A percentile compares a stretch with the other conserved stretches of the same genome.
These are phyloP conservation scores for Philereme transversata DNA, from an alignment of 2,888 invertebrate genomes.

Conservation along the genomic window DNA sequence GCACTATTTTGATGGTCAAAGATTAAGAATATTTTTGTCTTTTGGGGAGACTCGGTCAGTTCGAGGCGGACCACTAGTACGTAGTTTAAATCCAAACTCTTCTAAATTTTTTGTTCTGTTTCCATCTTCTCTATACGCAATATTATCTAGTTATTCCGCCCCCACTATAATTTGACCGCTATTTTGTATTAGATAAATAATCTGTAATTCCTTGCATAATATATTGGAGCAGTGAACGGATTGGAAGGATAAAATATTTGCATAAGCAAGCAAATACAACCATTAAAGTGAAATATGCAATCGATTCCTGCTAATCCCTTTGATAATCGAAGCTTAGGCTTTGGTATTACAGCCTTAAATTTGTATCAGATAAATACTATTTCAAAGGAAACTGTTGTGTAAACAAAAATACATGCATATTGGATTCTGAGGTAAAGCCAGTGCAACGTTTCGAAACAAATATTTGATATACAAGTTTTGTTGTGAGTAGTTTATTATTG, in stretches of 20 bases:
- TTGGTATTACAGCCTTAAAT: not conserved
- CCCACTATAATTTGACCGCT: not conserved
- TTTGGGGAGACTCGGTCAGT: too few relatives aligned
- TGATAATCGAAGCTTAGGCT: not conserved
- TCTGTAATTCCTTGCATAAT: not conserved
- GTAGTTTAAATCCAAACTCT: too few relatives aligned
- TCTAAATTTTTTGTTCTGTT: too few relatives aligned
- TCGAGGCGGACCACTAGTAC: too few relatives aligned
- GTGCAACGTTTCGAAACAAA: not conserved
- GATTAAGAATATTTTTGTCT: too few relatives aligned
- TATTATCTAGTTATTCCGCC: too few relatives aligned
- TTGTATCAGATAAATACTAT: not conserved
- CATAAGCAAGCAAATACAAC: not conserved
- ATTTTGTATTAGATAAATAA: not conserved
- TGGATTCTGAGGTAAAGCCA: not conserved
- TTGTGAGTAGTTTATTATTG: constrained; percentile 3
- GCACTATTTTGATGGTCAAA: too few relatives aligned
- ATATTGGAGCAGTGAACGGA: not conserved
- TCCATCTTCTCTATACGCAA: too few relatives aligned
- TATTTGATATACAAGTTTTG: constrained; percentile 10
- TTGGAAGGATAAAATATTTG: too few relatives aligned
- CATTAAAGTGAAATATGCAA: not conserved
- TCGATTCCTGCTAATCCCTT: too few relatives aligned
- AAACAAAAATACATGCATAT: constrained; percentile 1
- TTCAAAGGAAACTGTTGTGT: too few relatives aligned